phyloP scores from a whole-genome alignment of 2,113 vertebrate species.

The Gallinago media region DNA sequence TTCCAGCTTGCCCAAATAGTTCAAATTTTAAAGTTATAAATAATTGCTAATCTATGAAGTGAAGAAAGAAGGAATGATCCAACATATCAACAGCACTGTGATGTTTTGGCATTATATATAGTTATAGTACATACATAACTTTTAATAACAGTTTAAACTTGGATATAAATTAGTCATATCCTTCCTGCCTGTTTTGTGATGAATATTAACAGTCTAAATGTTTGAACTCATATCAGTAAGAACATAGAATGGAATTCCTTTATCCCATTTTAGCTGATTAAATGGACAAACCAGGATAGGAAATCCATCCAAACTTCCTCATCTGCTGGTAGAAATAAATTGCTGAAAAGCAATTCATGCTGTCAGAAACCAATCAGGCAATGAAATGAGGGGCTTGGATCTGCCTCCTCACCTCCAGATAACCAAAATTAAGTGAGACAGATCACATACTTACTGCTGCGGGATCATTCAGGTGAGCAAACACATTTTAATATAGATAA shows the following conservation, averaged over 20 bases:
- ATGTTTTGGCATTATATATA: background rate
- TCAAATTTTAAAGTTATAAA: background rate
- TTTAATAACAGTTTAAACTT: background rate
- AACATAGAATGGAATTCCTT: background rate
- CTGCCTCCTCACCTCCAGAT: background rate
- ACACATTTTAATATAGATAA: background rate
- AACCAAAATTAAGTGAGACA: background rate
- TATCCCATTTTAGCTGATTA: background rate
- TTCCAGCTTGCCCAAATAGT: background rate
- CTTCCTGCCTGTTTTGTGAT: background rate
- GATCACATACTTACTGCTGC: background rate
- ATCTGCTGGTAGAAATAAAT: background rate
- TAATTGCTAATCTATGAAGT: background rate
- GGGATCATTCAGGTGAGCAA: background rate
- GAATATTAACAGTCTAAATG: background rate
- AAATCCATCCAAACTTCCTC: background rate
- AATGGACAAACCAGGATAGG: background rate
- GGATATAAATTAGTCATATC: background rate
- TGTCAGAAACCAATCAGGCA: background rate
- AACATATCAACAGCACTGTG: background rate
- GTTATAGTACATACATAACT: fast-evolving
- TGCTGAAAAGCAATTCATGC: background rate
- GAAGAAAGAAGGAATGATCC: background rate
- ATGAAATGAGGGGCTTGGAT: background rate
- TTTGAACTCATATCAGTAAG: background rate